These are phyloP conservation scores for Temnothorax unifasciatus DNA, from an alignment of 2,888 invertebrate genomes.

Conservation along the genomic window DNA sequence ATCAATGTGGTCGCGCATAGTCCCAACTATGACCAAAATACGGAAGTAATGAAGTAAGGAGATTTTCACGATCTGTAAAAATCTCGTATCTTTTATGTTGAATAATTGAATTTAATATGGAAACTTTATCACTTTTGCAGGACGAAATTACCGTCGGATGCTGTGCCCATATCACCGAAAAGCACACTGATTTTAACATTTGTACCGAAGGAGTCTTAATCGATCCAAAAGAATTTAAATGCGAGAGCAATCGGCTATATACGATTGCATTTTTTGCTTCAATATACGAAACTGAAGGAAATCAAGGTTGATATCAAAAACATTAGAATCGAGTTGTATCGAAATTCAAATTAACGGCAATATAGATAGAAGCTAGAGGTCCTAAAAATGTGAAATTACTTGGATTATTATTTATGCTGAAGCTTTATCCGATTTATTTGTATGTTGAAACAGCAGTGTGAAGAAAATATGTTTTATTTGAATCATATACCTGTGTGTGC, in stretches of 20 bases:
- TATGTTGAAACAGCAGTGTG: background rate
- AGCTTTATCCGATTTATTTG: background rate
- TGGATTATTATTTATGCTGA: background rate
- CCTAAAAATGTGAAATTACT: background rate
- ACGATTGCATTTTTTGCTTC: conserved; percentile 22
- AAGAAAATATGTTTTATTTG: background rate
- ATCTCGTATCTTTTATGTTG: background rate
- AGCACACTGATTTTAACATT: conserved; percentile 91
- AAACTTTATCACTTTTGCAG: conserved; percentile 71
- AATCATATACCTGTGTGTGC: background rate
- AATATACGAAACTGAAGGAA: background rate
- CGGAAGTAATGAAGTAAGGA: conserved; percentile 86
- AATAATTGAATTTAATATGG: conserved; percentile 35
- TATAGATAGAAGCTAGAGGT: background rate
- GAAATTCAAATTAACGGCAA: background rate
- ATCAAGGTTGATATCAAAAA: background rate
- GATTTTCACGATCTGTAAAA: background rate
- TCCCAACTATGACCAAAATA: conserved; percentile 85
- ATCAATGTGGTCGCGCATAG: conserved; percentile 89
- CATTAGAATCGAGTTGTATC: background rate
- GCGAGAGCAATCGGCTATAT: background rate
- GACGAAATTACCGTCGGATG: conserved; percentile 88
- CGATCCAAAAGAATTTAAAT: background rate
- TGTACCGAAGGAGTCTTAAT: conserved; percentile 87
- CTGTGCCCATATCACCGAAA: conserved; percentile 88